Base-by-base conservation (phyloP, 2,888 invertebrate genomes). In the Biston betularia region DNA sequence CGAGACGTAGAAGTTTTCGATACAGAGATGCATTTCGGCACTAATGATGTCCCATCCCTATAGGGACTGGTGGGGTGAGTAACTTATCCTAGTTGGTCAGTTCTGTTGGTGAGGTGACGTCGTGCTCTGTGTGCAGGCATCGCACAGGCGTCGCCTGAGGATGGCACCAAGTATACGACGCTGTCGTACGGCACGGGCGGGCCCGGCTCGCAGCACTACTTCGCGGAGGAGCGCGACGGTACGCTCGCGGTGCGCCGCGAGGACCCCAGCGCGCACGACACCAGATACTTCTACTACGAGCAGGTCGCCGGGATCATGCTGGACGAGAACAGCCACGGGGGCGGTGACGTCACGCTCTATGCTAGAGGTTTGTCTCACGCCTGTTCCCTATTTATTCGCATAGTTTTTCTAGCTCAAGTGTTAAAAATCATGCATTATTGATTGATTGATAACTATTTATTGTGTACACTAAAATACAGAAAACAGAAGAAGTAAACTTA, bases 321-420 rank as follows among this genome's bases (percentile, higher is more conserved):
- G 5, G 95, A 96, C 73, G 97, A 97, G 83, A 97, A 96, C 78
- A 94, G 95, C 44, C 98, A 98, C 75, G 96, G 97, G 0, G 98
- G 98, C 0, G 97, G 97, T 15, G 98, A 98, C 86, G 98, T 98
- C 0, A 94, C 96, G 1, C 95, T 98, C 60, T 98, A 97, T 88
- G 98, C 98, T 38, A 94, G 92, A 87, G 97, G 97, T 92, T 24
- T 3, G 24, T 3, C 3, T 24, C 24, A 24, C 24, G 1, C 1
- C 24, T 24, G 24, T 24, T 24, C n/a, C n/a, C n/a, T n/a, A n/a
- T n/a, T n/a, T n/a, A n/a, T n/a, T n/a, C n/a, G n/a, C n/a, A n/a
- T n/a, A n/a, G n/a, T n/a, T n/a, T n/a, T n/a, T n/a, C n/a, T n/a
- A n/a, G n/a, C n/a, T n/a, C n/a, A n/a, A n/a, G n/a, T n/a, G n/a